phyloP scores from a whole-genome alignment of 1,140 invertebrate genomes.

The Holotrichia oblita region DNA sequence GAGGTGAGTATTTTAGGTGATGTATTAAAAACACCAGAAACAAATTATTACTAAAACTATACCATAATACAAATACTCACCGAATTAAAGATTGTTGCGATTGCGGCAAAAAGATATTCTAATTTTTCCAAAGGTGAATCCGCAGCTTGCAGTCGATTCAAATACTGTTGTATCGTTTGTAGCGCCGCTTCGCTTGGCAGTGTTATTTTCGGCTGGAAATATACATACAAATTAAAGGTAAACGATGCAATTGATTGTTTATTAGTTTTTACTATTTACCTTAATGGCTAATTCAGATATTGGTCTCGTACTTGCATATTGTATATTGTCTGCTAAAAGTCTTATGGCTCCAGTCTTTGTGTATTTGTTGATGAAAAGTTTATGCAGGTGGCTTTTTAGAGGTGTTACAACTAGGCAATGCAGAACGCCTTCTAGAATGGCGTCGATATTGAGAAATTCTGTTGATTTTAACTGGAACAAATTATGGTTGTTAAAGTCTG shows the following conservation, averaged over 20 bases:
- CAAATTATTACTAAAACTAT: neutral
- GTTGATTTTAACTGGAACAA: conserved; percentile 76
- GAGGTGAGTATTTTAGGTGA: too few species aligned
- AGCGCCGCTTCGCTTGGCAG: conserved; percentile 79
- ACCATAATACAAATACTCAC: conserved; percentile 63
- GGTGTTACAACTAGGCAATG: conserved; percentile 89
- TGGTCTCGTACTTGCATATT: conserved; percentile 81
- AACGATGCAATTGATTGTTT: too few species aligned
- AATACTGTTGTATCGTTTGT: conserved; percentile 80
- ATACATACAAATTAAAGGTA: conserved; percentile 51
- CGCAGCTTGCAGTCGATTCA: conserved; percentile 86
- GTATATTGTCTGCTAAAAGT: conserved; percentile 83
- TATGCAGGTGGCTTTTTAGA: conserved; percentile 86
- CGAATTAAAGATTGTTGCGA: conserved; percentile 89
- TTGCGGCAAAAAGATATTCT: conserved; percentile 86
- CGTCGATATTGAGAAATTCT: conserved; percentile 94
- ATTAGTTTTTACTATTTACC: conserved; percentile 63
- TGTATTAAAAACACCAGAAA: neutral
- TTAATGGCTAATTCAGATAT: conserved; percentile 84
- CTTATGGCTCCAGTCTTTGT: conserved; percentile 81
- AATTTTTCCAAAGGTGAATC: conserved; percentile 94
- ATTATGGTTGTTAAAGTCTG: too few species aligned
- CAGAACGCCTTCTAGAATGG: conserved; percentile 92
- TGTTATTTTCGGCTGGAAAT: conserved; percentile 75
- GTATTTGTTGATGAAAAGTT: conserved; percentile 86